phyloP scores from a whole-genome alignment of 1,140 invertebrate genomes.

The Lepidurus arcticus region DNA sequence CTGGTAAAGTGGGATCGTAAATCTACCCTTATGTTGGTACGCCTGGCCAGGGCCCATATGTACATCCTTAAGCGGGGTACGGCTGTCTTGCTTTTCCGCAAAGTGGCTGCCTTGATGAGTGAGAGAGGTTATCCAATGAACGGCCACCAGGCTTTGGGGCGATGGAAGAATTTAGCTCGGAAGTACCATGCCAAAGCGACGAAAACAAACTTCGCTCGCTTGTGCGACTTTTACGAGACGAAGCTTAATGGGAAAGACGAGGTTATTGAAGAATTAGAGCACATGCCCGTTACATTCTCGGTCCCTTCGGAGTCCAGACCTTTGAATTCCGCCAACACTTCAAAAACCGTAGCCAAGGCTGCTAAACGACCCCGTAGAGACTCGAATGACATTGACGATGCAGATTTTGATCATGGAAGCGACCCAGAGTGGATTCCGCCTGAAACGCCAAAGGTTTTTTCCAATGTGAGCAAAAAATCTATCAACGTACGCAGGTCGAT shows the following conservation, averaged over 20 bases:
- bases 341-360: not conserved
- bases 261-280: not conserved
- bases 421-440: not conserved
- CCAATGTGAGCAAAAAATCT: not conserved
- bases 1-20: slow-evolving; percentile 14
- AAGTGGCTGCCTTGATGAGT: not conserved
- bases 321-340: not conserved
- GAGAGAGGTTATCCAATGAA: slow-evolving; percentile 3
- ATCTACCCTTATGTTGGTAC: not conserved
- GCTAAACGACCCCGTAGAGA: not conserved
- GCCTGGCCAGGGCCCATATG: not conserved
- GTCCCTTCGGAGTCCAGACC: not conserved
- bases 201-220: not conserved
- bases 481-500: not conserved
- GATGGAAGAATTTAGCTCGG: not conserved
- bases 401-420: not conserved
- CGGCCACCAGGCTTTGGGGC: not conserved
- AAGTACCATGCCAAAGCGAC: slow-evolving; percentile 14
- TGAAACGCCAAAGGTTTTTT: not conserved
- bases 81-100: not conserved
- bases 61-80: not conserved
- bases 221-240: slow-evolving; percentile 2
- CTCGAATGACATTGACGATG: not conserved
- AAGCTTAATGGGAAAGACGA: not conserved
- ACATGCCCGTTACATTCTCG: not conserved